Conservation (phyloP, 2,797 vertebrate genomes). For the Rhadinocentrus ornatus region DNA sequence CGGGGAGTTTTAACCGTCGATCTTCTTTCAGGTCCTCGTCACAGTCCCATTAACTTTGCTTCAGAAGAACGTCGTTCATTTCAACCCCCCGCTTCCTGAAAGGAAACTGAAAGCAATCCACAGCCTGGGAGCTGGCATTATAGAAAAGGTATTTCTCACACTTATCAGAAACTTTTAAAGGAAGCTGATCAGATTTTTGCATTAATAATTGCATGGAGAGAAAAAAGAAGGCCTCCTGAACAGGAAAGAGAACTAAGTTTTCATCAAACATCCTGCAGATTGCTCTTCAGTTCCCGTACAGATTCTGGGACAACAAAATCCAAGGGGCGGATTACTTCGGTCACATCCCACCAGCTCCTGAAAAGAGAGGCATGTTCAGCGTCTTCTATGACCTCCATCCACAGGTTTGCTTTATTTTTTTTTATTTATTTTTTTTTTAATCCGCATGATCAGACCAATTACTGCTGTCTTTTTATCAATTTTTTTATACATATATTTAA, state of each 20-base stretch:
- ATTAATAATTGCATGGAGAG: neutral
- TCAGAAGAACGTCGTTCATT: conserved; percentile 91
- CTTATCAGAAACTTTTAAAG: neutral
- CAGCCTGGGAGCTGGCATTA: conserved; percentile 93
- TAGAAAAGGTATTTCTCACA: conserved; percentile 88
- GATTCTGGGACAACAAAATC: conserved; percentile 97
- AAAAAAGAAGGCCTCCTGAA: too few relatives aligned
- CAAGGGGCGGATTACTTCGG: conserved; percentile 97
- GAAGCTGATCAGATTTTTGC: neutral
- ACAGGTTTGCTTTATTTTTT: conserved; percentile 80
- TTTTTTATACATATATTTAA: too few relatives aligned
- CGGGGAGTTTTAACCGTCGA: too few relatives aligned
- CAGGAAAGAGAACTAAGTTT: neutral
- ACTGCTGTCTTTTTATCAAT: too few relatives aligned
- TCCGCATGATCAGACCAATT: too few relatives aligned
- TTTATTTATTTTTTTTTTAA: neutral
- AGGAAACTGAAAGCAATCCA: conserved; percentile 97
- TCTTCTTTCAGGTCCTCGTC: conserved; percentile 87
- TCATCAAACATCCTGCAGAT: conserved; percentile 79
- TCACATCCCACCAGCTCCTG: conserved; percentile 88
- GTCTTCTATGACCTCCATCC: conserved; percentile 98
- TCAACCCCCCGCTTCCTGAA: conserved; percentile 90
- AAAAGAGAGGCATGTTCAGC: conserved; percentile 92
- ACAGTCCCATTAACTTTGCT: conserved; percentile 92
- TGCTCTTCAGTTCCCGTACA: conserved; percentile 92